Conservation (phyloP, 2,888 invertebrate species). For the Mylabris sibirica region DNA sequence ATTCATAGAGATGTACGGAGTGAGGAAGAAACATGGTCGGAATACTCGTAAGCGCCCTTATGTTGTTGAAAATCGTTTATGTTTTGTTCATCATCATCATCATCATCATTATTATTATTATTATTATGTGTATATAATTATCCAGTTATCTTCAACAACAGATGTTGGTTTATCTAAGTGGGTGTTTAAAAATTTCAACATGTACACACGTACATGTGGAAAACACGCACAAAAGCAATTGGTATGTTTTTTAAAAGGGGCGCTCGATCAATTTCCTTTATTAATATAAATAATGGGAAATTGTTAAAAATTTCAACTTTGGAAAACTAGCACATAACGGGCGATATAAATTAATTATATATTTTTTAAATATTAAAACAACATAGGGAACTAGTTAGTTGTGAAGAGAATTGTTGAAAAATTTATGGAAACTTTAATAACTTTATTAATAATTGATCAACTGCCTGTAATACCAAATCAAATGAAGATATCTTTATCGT, state of each 20-base stretch:
- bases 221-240: constrained; percentile 16
- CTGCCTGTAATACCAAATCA: no score
- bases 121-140: constrained; percentile 6
- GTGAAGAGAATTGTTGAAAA: no score
- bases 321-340: no score
- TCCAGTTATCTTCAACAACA: constrained; percentile 15
- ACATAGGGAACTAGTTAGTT: no score
- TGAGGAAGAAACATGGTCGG: constrained; percentile 1
- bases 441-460: no score
- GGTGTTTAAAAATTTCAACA: constrained; percentile 14
- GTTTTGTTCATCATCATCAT: constrained; percentile 9
- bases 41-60: not conserved
- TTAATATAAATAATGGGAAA: not conserved
- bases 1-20: not conserved
- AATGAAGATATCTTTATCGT: no score
- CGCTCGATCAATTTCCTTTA: not conserved
- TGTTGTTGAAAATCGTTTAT: not conserved
- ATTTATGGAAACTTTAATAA: no score
- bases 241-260: not conserved
- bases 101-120: no score
- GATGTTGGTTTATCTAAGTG: constrained; percentile 16
- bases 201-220: not conserved
- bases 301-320: no score
- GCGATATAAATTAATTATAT: no score
- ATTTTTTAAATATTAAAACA: no score